Conservation (phyloP, 2,888 invertebrate genomes). For the Cabera pusaria region DNA sequence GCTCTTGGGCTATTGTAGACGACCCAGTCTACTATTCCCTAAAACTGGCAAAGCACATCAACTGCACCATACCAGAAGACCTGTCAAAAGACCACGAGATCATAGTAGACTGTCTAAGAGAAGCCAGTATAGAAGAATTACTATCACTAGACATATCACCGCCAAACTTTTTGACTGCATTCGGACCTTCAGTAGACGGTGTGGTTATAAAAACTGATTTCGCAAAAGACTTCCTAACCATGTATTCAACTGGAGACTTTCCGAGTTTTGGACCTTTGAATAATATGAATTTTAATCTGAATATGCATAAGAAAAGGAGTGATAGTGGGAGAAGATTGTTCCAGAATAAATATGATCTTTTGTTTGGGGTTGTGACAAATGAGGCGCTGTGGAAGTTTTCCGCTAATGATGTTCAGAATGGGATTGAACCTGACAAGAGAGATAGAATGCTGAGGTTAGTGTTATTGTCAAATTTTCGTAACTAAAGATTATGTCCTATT, state of each 20-base stretch:
- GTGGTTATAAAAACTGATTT: conserved; percentile 96
- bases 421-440: conserved; percentile 93
- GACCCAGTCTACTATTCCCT: conserved; percentile 92
- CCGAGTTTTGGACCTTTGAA: conserved; percentile 84
- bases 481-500: too few species aligned
- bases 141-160: conserved; percentile 90
- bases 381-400: conserved; percentile 97
- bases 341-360: conserved; percentile 89
- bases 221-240: conserved; percentile 90
- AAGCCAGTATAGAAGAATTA: conserved; percentile 88
- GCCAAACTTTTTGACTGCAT: conserved; percentile 92
- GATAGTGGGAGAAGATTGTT: conserved; percentile 84
- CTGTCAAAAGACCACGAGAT: conserved; percentile 91
- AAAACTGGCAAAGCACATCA: conserved; percentile 90
- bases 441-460: conserved; percentile 89
- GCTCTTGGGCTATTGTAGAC: conserved; percentile 95
- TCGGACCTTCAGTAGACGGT: conserved; percentile 97
- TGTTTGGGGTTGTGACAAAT: conserved; percentile 95
- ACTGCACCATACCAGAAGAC: conserved; percentile 92
- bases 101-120: conserved; percentile 92
- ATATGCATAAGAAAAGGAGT: conserved; percentile 84
- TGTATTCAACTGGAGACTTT: conserved; percentile 86
- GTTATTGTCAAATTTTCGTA: background rate
- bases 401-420: conserved; percentile 91
- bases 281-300: conserved; percentile 77